A percentile compares a stretch with the other conserved stretches of the same genome.
Conservation (phyloP, 1,140 invertebrate genomes). For the Melipona quadrifasciata region DNA sequence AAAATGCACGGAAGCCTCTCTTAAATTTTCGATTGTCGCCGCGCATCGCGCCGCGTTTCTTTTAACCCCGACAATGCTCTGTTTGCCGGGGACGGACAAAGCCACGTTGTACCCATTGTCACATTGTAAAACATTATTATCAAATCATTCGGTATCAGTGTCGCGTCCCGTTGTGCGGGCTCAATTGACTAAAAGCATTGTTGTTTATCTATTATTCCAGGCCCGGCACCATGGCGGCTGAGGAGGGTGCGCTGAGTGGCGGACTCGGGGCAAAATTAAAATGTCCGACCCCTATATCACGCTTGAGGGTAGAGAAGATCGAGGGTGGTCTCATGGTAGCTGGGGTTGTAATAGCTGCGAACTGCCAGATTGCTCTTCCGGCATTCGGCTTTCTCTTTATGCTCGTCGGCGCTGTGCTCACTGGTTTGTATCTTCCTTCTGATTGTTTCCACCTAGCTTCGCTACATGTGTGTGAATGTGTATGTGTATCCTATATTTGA, state of each 20-base stretch:
- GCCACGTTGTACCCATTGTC: background rate
- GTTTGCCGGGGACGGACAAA: background rate
- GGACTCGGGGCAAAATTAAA: constrained; percentile 82
- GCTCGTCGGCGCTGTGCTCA: constrained; percentile 87
- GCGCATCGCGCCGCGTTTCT: background rate
- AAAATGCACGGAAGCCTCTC: background rate
- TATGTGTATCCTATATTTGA: background rate
- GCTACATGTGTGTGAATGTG: too few species aligned
- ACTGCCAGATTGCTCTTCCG: constrained; percentile 88
- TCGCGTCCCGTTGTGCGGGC: too few species aligned
- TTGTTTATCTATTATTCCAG: constrained; percentile 74
- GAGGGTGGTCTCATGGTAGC: constrained; percentile 88
- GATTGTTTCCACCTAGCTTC: background rate
- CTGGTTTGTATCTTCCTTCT: constrained; percentile 81
- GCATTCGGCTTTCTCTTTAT: constrained; percentile 89
- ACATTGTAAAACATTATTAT: background rate
- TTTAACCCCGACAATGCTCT: background rate
- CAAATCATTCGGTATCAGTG: too few species aligned
- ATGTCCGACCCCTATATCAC: constrained; percentile 84
- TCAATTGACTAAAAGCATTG: background rate
- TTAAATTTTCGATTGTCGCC: background rate
- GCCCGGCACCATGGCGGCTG: constrained; percentile 80
- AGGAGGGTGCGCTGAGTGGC: constrained; percentile 74
- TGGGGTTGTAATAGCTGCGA: constrained; percentile 88
- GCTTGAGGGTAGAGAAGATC: constrained; percentile 87